Base-by-base conservation (phyloP, 2,113 vertebrate species). In the Plecturocebus donacophilus region DNA sequence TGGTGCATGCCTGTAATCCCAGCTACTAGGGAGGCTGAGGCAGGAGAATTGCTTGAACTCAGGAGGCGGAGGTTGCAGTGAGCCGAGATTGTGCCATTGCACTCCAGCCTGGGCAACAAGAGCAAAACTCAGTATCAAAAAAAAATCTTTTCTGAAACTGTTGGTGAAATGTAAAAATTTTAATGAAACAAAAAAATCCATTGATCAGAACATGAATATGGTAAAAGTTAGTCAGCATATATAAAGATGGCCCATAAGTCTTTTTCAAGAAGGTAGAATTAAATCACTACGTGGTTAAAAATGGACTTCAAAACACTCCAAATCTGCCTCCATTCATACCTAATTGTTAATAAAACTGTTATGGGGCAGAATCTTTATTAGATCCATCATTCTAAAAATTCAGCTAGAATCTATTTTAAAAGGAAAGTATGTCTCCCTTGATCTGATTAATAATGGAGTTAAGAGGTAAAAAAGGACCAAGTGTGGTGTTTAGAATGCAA, bases 271-370 rank as follows among this genome's bases (percentile, higher is more conserved):
- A 86, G 20, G 47, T 82, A 25, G 70, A 79, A 89, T 79, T 89
- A 86, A 96, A 77, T 75, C 35, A 92, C 49, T 56, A 35, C 32
- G 87, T 92, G 35, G 19, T 75, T 93, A 76, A 81, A 90, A 92
- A 58, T 68, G 30, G 21, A 30, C 30, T 84, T 88, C 4, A 2
- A 76, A 79, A 61, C 38, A 25, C 40, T 47, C 47, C 84, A 12
- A 93, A 45, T 68, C n/a, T 70, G 64, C n/a, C 35, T 76, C 64
- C n/a, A 61, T 75, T 92, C 64, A 84, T 87, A 45, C 47, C n/a
- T 58, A 32, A 79, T 8, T 94, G 47, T 76, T 76, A 87, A 83
- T 87, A 70, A 94, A 97, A 92, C 21, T 76, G 14, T 45, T 81
- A 35, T 38, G 35, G 27, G 20, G 25, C 38, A 66, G 10, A 77